These are phyloP conservation scores for Sminthurides aquaticus DNA, from an alignment of 2,888 invertebrate species.

Conservation along the genomic window DNA sequence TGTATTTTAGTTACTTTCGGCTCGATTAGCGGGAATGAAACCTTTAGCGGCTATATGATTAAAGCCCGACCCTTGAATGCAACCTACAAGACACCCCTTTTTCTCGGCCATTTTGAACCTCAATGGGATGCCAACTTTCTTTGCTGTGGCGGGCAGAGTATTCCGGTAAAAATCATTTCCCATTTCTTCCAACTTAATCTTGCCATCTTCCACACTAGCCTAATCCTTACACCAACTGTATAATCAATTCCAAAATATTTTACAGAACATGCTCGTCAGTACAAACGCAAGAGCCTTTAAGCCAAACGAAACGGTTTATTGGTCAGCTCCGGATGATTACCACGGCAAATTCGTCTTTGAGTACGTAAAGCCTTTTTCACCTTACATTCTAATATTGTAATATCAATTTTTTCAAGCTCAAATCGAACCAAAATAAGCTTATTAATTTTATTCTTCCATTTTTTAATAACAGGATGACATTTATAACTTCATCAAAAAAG, in stretches of 20 bases:
- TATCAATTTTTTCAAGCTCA: not conserved
- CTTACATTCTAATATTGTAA: not conserved
- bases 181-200: no score
- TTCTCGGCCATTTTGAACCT: slow-evolving; percentile 31
- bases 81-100: not conserved
- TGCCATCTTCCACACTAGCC: no score
- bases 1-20: slow-evolving; percentile 41
- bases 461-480: slow-evolving; percentile 13
- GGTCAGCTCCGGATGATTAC: slow-evolving; percentile 14
- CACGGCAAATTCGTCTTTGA: slow-evolving; percentile 12
- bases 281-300: slow-evolving; percentile 9
- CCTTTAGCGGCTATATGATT: slow-evolving; percentile 25
- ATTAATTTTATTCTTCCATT: not conserved
- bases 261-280: slow-evolving; percentile 18
- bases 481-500: slow-evolving; percentile 11
- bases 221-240: no score
- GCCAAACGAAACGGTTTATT: slow-evolving; percentile 16
- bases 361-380: slow-evolving; percentile 1
- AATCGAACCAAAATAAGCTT: not conserved
- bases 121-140: slow-evolving; percentile 31
- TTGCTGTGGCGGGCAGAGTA: slow-evolving; percentile 22
- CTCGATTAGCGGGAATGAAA: slow-evolving; percentile 13
- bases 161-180: slow-evolving; percentile 20
- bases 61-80: slow-evolving; percentile 18
- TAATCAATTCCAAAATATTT: no score